phyloP scores from a whole-genome alignment of 2,113 vertebrate genomes.

The Ursus arctos region DNA sequence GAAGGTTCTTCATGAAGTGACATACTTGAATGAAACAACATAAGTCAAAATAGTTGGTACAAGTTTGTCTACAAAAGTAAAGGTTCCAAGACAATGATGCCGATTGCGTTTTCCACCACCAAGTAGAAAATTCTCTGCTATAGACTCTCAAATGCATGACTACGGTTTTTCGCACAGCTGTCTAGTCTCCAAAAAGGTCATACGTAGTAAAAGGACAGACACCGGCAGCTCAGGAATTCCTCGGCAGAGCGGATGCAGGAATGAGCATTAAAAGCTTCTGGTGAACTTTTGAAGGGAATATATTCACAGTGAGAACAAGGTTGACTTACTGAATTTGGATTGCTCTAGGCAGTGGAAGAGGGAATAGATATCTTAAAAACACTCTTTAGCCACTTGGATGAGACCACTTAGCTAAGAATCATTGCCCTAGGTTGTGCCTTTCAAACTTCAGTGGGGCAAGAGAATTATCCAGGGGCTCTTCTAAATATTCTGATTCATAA shows the following conservation, averaged over 20 bases:
- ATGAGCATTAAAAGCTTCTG: background rate
- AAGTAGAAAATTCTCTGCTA: background rate
- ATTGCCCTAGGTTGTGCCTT: background rate
- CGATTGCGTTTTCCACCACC: background rate
- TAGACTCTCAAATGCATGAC: background rate
- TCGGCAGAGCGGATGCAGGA: background rate
- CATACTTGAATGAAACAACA: background rate
- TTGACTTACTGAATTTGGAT: background rate
- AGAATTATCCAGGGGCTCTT: background rate
- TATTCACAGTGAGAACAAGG: background rate
- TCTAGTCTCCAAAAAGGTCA: background rate
- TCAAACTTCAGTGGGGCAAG: background rate
- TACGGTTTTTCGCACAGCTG: background rate
- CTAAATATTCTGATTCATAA: background rate
- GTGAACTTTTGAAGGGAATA: background rate
- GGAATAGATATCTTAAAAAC: background rate
- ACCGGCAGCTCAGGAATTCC: background rate
- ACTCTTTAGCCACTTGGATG: background rate
- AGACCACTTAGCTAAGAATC: background rate
- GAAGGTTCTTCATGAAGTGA: background rate
- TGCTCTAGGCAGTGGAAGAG: background rate
- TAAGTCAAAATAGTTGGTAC: background rate
- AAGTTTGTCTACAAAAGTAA: background rate
- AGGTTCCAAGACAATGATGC: background rate
- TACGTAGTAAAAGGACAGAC: background rate